Base-by-base conservation (phyloP, 2,888 invertebrate genomes). In the Gonocerus acuteangulatus region DNA sequence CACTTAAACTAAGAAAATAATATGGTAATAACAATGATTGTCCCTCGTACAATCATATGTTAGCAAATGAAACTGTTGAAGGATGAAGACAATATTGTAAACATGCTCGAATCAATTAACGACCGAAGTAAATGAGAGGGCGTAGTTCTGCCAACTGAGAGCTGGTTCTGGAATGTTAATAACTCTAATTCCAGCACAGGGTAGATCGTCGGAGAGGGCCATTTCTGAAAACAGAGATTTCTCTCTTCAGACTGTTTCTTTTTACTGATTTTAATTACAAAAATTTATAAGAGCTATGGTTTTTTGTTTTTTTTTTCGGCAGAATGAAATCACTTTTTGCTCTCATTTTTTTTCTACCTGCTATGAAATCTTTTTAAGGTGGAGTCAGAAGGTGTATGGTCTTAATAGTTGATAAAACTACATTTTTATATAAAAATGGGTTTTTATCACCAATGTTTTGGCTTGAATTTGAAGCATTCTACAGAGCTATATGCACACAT, bases 101-200 rank as follows among this genome's bases (percentile, higher is more conserved):
- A 34, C 19, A 42, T 21, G 15, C 39, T 19, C 32, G 27, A 42
- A 42, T 61, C 54, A 65, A 60, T 65, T 65, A 56, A 65, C 64
- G 45, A 65, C 64, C 44, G 64, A 62, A 52, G 64, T 65, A 57
- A 62, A 65, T 36, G 64, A 59, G 60, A 62, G 62, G 27, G 62
- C 64, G 57, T 60, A 60, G 60, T 48, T 60, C 44, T 60, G 64
- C 64, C 64, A 65, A 56, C 48, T 65, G 62, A 65, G 56, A 59
- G 64, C 64, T 42, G 62, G 64, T 60, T 65, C 64, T 22, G 64
- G 64, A 65, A 62, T 62, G 62, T 62, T 65, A 57, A 65, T 56
- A 44, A 65, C 49, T 44, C 44, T 61, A 59, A 54, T 59, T 52
- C 64, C 62, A 34, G 62, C 39, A 58, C 45, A 64, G 34, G 61